These are phyloP conservation scores for Pempheris klunzingeri DNA, from an alignment of 2,797 vertebrate species.

Conservation along the genomic window DNA sequence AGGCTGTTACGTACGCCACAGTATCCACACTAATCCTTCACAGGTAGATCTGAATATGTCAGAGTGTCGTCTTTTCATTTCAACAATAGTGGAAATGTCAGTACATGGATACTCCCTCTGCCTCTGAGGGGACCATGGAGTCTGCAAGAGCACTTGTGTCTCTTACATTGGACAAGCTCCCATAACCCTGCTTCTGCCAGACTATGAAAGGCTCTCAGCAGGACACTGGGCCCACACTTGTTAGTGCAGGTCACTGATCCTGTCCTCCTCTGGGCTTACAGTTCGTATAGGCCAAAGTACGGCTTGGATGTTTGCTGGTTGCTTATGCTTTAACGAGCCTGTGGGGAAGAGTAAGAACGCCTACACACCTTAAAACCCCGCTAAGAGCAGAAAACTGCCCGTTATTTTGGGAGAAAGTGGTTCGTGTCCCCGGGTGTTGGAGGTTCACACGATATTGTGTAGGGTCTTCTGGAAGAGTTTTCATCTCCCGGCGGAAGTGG, in stretches of 20 bases:
- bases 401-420: conserved; percentile 17
- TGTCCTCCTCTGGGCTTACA: conserved; percentile 51
- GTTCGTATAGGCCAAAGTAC: conserved; percentile 42
- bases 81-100: conserved; percentile 59
- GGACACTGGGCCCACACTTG: conserved; percentile 55
- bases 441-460: conserved; percentile 21
- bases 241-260: conserved; percentile 67
- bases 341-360: conserved; percentile 22
- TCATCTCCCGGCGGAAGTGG: conserved; percentile 5
- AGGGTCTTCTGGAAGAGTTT: conserved; percentile 23
- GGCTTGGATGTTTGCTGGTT: conserved; percentile 48
- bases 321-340: conserved; percentile 50
- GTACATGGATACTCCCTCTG: conserved; percentile 40
- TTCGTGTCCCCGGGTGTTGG: conserved; percentile 27
- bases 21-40: conserved; percentile 38
- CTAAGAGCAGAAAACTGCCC: conserved; percentile 1
- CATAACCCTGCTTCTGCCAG: conserved; percentile 38
- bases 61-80: conserved; percentile 52
- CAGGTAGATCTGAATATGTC: conserved; percentile 45
- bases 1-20: conserved; percentile 32
- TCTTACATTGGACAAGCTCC: conserved; percentile 48
- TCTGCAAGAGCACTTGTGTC: conserved; percentile 57
- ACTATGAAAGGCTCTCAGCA: conserved; percentile 64
- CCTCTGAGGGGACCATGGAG: conserved; percentile 47
- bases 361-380: conserved; percentile 28